Evolutionary conservation across 2,888 invertebrate species (phyloP).

Genomic region (Dromius quadrimaculatus): DNA sequence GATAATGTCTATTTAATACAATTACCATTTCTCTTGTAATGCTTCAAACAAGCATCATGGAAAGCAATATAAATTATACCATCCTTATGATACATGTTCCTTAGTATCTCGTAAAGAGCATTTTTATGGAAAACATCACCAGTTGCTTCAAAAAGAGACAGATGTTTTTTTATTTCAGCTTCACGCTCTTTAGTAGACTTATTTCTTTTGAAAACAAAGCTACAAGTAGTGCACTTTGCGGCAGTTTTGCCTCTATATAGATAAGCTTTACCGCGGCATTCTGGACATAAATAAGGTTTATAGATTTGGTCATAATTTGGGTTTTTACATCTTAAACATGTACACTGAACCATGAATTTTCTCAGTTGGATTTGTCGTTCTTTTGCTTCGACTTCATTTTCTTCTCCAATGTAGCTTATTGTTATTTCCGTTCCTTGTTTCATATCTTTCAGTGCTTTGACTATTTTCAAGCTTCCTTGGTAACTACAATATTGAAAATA

Average conservation of each 20-base stretch:
- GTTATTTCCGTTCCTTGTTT: conserved; percentile 27
- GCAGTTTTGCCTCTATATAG: background rate
- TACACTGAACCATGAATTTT: background rate
- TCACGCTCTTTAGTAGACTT: conserved; percentile 4
- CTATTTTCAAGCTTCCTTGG: conserved; percentile 17
- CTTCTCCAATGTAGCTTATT: background rate
- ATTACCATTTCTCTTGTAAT: background rate
- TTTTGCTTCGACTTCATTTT: background rate
- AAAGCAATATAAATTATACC: background rate
- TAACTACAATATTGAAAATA: background rate
- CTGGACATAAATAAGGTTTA: background rate
- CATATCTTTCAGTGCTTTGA: conserved; percentile 9
- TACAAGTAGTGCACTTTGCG: conserved; percentile 1
- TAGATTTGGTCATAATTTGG: background rate
- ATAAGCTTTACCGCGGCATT: conserved; percentile 14
- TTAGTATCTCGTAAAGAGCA: background rate
- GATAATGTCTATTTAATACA: background rate
- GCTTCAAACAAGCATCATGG: background rate
- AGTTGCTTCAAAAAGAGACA: background rate
- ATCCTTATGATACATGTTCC: conserved; percentile 12
- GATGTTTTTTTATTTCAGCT: background rate
- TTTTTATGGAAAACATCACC: background rate
- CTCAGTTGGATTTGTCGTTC: background rate
- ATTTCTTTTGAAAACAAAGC: background rate
- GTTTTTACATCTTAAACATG: background rate